Evolutionary conservation across 2,888 invertebrate species (phyloP), one percentile per base, ranked within the genome.

Genomic region (Trachelus iudaicus): DNA sequence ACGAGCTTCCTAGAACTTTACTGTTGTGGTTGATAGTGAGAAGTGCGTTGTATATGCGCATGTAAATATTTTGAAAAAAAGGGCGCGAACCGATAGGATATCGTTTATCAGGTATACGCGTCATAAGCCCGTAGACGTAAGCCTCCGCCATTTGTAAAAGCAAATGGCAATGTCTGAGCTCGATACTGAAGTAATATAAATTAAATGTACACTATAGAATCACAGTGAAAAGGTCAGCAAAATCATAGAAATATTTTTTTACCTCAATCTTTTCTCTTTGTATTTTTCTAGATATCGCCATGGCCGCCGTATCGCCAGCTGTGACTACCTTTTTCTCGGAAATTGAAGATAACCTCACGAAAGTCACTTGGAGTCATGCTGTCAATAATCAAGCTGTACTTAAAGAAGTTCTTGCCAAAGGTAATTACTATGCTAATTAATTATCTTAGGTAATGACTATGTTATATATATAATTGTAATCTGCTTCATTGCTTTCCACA

Each of bases 361-460:
- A 93, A 79, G 93, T 97, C 35, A 95, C 94, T 33, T 98, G 98
- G 98, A 96, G 95, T 0, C 98, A 98, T 92, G 97, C 96, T 56
- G 96, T 96, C 71, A 98, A 98, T 90, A 95, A 94, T 84, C 93
- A 93, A 87, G 92, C 93, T 0, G 92, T 94, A 81, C 92, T 98
- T 69, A 90, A 93, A 11, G 92, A 93, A 1, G 94, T 95, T 69
- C 92, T 97, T 73, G 91, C 92, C 68, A 79, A 85, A 75, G 83
- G 91, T 91, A 83, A 85, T 71, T 35, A 56, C 6, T 11, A 15
- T n/a, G n/a, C 23, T 56, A 56, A 56, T 56, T 56, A 56, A 15
- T 15, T 1, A 56, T 23, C 40, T 40, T 40, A 15, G 37, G 0
- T 37, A 37, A 37, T 15, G 13, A 37, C 37, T 37, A 3, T 37